Conservation (phyloP, 2,113 vertebrate genomes). For the Australoheros scitulus region DNA sequence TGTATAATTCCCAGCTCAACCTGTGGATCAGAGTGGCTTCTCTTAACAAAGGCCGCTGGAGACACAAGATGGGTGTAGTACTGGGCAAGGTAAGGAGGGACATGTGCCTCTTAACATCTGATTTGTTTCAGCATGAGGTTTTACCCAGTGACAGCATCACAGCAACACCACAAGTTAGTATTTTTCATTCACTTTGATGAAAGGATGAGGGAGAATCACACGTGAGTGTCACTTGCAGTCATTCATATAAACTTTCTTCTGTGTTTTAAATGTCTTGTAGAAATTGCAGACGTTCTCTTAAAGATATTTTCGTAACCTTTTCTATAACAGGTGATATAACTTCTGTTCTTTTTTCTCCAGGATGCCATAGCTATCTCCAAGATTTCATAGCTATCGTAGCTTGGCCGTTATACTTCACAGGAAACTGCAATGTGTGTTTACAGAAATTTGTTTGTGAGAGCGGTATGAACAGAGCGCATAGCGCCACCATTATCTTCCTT, state of each 20-base stretch:
- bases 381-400: neutral
- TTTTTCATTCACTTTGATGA: neutral
- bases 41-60: slow-evolving; percentile 97
- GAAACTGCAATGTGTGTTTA: neutral
- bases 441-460: neutral
- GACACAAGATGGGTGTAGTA: slow-evolving; percentile 98
- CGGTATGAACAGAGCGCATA: neutral
- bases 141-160: neutral
- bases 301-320: neutral
- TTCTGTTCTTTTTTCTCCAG: neutral
- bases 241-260: neutral
- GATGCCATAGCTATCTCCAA: neutral
- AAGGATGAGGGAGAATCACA: neutral
- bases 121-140: neutral
- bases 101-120: neutral
- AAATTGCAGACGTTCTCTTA: neutral
- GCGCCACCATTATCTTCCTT: neutral
- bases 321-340: neutral
- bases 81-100: slow-evolving; percentile 91
- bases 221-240: neutral
- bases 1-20: slow-evolving; percentile 98
- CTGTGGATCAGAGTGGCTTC: slow-evolving; percentile 98
- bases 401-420: neutral
- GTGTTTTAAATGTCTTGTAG: neutral
- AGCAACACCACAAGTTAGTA: neutral